Conservation (phyloP, 1,140 invertebrate genomes). For the Pogonomyrmex californicus region DNA sequence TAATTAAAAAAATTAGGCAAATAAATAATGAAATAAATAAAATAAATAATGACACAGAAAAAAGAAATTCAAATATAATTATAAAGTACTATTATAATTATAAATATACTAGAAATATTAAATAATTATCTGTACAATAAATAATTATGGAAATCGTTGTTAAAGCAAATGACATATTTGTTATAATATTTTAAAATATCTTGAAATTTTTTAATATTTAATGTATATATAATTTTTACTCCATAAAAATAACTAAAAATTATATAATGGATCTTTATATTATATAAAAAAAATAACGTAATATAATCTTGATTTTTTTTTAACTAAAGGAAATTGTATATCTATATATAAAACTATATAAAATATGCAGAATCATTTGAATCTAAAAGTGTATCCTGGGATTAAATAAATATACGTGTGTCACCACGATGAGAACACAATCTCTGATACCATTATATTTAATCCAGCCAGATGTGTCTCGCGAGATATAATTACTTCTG, state of each 20-base stretch:
- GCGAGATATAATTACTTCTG: conserved; percentile 46
- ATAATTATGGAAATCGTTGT: neutral
- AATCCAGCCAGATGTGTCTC: conserved; percentile 17
- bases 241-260: neutral
- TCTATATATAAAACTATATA: neutral
- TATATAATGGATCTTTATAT: neutral
- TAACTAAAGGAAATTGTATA: neutral
- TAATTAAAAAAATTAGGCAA: neutral
- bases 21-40: conserved; percentile 24
- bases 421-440: neutral
- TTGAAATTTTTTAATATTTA: neutral
- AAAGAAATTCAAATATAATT: neutral
- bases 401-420: conserved; percentile 41
- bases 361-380: neutral
- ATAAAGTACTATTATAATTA: too few species aligned
- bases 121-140: neutral
- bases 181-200: neutral
- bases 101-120: neutral
- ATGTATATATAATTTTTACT: neutral
- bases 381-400: neutral
- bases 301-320: conserved; percentile 14
- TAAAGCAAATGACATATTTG: neutral
- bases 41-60: neutral
- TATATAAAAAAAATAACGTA: neutral
- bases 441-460: conserved; percentile 37